A percentile compares a stretch with the other conserved stretches of the same genome.
These are phyloP conservation scores for Microtus pennsylvanicus DNA, from an alignment of 2,113 vertebrate genomes.

Conservation along the genomic window DNA sequence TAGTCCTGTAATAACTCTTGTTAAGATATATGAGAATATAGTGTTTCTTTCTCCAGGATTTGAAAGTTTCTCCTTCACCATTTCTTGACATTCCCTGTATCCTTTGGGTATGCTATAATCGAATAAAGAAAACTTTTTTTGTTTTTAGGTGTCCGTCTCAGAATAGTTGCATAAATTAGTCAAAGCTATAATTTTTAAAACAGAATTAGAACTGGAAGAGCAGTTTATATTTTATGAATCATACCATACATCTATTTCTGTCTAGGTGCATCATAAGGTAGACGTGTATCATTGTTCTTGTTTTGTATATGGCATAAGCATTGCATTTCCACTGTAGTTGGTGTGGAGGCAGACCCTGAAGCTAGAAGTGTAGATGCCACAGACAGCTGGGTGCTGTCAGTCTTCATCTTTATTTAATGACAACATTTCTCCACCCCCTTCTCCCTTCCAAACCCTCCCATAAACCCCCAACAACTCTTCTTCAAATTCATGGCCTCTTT, in stretches of 20 bases:
- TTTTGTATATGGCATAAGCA: neutral
- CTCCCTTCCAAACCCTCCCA: neutral
- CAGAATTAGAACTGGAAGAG: neutral
- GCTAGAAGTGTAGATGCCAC: neutral
- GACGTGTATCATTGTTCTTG: neutral
- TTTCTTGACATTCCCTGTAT: neutral
- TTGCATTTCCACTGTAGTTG: neutral
- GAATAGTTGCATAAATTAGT: conserved; percentile 23
- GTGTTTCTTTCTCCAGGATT: conserved; percentile 25
- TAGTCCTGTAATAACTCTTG: neutral
- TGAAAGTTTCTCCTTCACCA: neutral
- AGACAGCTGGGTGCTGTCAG: neutral
- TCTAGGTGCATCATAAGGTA: neutral
- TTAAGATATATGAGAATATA: conserved; percentile 7
- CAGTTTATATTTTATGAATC: neutral
- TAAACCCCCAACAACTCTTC: neutral
- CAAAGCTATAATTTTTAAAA: neutral
- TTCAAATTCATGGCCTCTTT: neutral
- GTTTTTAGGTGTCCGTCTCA: neutral
- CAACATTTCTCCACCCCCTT: neutral
- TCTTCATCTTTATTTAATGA: neutral
- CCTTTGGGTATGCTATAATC: neutral
- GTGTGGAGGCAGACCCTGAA: neutral
- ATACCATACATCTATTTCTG: neutral
- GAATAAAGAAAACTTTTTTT: neutral